Evolutionary conservation across 2,113 vertebrate genomes (phyloP), one percentile per base, ranked within the genome.

Genomic region (Haemorhous mexicanus): DNA sequence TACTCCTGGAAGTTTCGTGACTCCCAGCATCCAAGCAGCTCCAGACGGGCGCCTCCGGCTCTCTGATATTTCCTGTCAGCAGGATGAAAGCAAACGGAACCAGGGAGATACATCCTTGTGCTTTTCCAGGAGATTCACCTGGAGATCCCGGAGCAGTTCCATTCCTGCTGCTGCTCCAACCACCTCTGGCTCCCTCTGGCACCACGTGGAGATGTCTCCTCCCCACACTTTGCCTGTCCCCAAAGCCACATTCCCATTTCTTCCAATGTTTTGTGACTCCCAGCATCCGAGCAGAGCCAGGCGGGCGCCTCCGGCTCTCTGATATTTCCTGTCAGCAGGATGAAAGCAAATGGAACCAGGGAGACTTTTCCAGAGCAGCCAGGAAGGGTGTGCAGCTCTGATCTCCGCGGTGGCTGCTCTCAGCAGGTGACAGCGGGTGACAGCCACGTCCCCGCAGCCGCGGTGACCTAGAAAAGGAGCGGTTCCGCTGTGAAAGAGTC

Each of bases 271-370:
- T 28, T 28, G 11, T 2, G 3, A 18, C 28, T 75, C 61, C 24
- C 6, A 0, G 27, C 47, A n/a, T 10, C 46, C 4, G 2, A 21
- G 64, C 26, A 19, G 81, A 0, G 0, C 39, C 8, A 9, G 49
- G 62, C 3, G 1, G 70, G n/a, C 3, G n/a, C 79, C 72, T 85
- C 52, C 10, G 3, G 47, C 83, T 58, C 70, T 59, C 37, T 52
- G 80, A 15, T 69, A 10, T 69, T 91, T 44, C 23, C 76, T 44
- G 59, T 9, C 72, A 61, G 76, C 44, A 8, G 64, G 63, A 80
- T 56, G 30, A 89, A 84, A 77, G 49, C 13, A 7, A 16, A 28
- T 2, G 3, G 37, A 89, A 26, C 1, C 8, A 33, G 67, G 33
- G 80, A 86, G 72, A 24, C 22, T 84, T 84, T 83, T 46, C 63